Percentiles rank a stretch among this genome's conserved stretches.
Evolutionary conservation across 35 echinoderm and acorn worm genomes (phyloP).

Genomic region (Heliocidaris erythrogramma): DNA sequence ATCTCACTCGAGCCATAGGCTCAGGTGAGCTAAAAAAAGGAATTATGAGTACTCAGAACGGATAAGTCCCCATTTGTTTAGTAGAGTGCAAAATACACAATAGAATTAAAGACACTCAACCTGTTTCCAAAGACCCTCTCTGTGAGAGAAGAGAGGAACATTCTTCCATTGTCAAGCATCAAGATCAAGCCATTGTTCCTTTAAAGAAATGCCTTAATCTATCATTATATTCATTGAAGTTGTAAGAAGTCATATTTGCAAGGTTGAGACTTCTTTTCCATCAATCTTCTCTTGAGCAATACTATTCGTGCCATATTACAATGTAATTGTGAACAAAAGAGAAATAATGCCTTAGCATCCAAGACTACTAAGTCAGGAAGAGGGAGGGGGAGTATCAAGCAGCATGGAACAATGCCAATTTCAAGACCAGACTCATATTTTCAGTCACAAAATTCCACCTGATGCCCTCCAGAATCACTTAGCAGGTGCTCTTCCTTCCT

Average conservation of each 20-base stretch:
- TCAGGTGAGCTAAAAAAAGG: too few species aligned
- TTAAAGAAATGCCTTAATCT: too few species aligned
- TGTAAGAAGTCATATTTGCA: too few species aligned
- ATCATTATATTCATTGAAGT: too few species aligned
- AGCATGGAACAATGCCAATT: constrained; percentile 1
- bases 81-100: not conserved
- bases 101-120: not conserved
- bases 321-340: too few species aligned
- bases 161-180: not conserved
- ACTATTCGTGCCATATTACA: too few species aligned
- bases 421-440: not conserved
- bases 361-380: not conserved
- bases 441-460: not conserved
- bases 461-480: not conserved
- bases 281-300: too few species aligned
- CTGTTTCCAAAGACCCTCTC: not conserved
- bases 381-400: not conserved
- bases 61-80: not conserved
- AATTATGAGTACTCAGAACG: too few species aligned
- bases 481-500: constrained; percentile 3
- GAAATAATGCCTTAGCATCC: not conserved
- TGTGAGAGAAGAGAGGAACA: not conserved
- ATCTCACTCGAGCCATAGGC: too few species aligned
- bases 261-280: too few species aligned
- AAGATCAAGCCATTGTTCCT: too few species aligned